Evolutionary conservation across 1,140 invertebrate genomes (phyloP).

Genomic region (Philaenus spumarius): DNA sequence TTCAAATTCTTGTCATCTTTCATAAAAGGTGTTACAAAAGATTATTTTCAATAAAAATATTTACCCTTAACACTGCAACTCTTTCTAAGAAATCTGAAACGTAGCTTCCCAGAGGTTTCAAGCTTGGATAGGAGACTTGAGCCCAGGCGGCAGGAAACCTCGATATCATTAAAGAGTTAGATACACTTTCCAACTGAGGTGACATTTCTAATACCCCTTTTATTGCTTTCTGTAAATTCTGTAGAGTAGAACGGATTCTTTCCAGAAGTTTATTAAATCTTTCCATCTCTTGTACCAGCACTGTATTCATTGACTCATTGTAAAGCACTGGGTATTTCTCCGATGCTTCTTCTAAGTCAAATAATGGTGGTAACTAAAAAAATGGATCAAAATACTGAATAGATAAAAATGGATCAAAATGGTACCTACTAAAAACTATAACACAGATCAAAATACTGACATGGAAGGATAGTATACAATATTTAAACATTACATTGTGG

Average conservation of each 20-base stretch:
- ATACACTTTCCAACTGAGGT: conserved; percentile 65
- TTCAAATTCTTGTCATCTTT: not conserved
- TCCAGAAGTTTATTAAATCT: conserved; percentile 70
- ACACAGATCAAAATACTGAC: too few species aligned
- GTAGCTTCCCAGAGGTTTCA: conserved; percentile 83
- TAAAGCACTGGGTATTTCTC: conserved; percentile 74
- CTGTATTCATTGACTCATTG: conserved; percentile 89
- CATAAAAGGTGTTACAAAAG: not conserved
- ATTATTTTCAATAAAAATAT: not conserved
- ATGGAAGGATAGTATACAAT: too few species aligned
- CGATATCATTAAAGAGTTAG: conserved; percentile 58
- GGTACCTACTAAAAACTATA: too few species aligned
- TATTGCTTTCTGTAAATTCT: conserved; percentile 71
- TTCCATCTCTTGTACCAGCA: conserved; percentile 88
- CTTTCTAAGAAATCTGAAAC: conserved; percentile 76
- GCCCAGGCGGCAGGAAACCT: conserved; percentile 75
- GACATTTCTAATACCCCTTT: conserved; percentile 86
- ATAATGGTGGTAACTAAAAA: conserved; percentile 53
- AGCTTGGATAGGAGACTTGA: conserved; percentile 78
- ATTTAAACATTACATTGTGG: too few species aligned
- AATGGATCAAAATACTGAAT: too few species aligned
- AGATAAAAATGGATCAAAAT: too few species aligned
- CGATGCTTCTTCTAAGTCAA: conserved; percentile 64
- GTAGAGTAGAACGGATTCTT: conserved; percentile 56
- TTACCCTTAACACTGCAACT: conserved; percentile 58